These are phyloP conservation scores for Eutrigla gurnardus DNA, from an alignment of 2,797 vertebrate genomes.

Conservation along the genomic window DNA sequence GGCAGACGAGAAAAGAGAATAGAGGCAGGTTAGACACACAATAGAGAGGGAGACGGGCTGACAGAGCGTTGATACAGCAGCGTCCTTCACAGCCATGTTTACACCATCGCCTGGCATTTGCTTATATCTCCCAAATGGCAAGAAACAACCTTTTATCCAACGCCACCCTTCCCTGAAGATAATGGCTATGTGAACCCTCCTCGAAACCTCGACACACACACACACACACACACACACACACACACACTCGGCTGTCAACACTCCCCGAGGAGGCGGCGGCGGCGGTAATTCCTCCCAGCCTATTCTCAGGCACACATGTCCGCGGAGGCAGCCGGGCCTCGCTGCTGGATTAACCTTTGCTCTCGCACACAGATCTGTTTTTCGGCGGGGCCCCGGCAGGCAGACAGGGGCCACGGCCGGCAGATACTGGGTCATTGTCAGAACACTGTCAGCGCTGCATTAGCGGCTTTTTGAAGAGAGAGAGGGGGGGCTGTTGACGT, in stretches of 20 bases:
- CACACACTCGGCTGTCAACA: conserved; percentile 80
- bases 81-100: conserved; percentile 66
- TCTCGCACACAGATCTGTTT: conserved; percentile 77
- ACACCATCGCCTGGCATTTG: conserved; percentile 76
- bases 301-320: conserved; percentile 81
- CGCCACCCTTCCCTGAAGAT: conserved; percentile 70
- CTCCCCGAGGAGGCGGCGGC: conserved; percentile 62
- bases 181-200: conserved; percentile 77
- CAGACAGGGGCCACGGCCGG: conserved; percentile 63
- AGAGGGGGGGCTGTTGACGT: conserved; percentile 72
- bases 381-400: conserved; percentile 66
- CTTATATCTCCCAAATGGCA: conserved; percentile 77
- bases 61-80: conserved; percentile 60
- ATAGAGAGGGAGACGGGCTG: conserved; percentile 34
- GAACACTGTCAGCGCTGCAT: conserved; percentile 71
- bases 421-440: conserved; percentile 81
- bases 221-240: conserved; percentile 55
- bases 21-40: conserved; percentile 39
- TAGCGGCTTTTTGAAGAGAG: conserved; percentile 73
- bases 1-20: conserved; percentile 23
- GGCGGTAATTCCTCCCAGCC: conserved; percentile 78
- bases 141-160: conserved; percentile 76
- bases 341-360: conserved; percentile 83
- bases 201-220: conserved; percentile 41
- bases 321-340: conserved; percentile 71